A percentile compares a stretch with the other conserved stretches of the same genome.
phyloP scores from a whole-genome alignment of 1,140 invertebrate genomes.

The Neodiprion virginianus region DNA sequence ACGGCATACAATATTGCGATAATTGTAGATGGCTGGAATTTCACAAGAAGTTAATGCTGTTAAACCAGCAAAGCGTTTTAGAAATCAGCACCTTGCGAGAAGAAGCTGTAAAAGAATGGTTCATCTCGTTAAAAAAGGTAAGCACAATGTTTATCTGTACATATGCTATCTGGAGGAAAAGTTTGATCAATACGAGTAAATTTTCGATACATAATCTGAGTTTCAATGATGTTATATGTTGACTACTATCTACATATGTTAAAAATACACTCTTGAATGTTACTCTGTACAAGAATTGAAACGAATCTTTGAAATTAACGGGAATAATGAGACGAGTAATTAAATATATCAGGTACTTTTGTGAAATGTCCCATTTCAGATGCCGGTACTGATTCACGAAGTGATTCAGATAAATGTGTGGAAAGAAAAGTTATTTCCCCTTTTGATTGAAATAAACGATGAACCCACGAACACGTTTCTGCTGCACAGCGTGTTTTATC shows the following conservation, averaged over 20 bases:
- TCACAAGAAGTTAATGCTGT: conserved; percentile 76
- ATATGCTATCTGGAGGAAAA: not conserved
- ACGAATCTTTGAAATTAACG: conserved; percentile 8
- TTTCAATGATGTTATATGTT: conserved; percentile 8
- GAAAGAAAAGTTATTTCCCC: conserved; percentile 76
- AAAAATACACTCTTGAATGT: conserved; percentile 12
- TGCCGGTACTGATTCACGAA: conserved; percentile 75
- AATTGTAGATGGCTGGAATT: conserved; percentile 75
- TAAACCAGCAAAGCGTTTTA: conserved; percentile 80
- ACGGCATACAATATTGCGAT: conserved; percentile 14
- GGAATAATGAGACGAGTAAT: too few relatives aligned
- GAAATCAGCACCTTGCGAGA: conserved; percentile 73
- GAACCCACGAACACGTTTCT: conserved; percentile 74
- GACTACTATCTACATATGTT: conserved; percentile 14
- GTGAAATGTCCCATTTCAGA: conserved; percentile 56
- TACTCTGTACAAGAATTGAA: conserved; percentile 24
- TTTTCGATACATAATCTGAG: not conserved
- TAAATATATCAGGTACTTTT: not conserved
- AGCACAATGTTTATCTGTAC: conserved; percentile 15
- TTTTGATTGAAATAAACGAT: conserved; percentile 70
- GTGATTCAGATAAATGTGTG: conserved; percentile 78
- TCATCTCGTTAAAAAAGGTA: conserved; percentile 72
- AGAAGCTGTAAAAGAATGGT: conserved; percentile 76
- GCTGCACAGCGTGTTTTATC: conserved; percentile 76
- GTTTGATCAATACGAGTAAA: not conserved